Conservation (phyloP, 37 sponge, comb jelly and placozoan genomes). For the Geodia barretti region DNA sequence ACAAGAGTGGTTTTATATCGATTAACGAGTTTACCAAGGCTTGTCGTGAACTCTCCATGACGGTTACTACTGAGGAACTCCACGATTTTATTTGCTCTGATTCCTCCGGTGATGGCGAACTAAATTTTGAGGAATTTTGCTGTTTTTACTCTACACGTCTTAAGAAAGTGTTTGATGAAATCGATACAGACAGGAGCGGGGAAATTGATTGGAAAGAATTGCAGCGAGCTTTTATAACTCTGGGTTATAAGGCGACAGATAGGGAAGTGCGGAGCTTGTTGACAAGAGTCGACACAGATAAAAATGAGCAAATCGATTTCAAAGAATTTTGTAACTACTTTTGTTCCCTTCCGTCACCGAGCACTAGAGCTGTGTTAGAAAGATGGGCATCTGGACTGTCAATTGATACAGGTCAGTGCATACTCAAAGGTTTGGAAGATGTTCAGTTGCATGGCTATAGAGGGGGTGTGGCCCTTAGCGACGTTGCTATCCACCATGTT, state of each 20-base stretch:
- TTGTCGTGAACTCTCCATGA: constrained; percentile 48
- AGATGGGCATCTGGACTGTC: constrained; percentile 67
- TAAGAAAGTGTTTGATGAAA: constrained; percentile 30
- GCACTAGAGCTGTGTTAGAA: constrained; percentile 39
- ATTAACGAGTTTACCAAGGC: constrained; percentile 32
- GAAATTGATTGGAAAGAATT: constrained; percentile 46
- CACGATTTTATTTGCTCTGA: constrained; percentile 37
- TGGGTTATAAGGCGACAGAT: constrained; percentile 36
- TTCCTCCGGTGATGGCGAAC: constrained; percentile 30
- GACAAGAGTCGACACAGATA: constrained; percentile 54
- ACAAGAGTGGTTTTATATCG: constrained; percentile 49
- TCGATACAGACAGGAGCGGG: constrained; percentile 65
- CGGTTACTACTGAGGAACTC: constrained; percentile 28
- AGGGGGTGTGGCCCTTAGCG: background rate
- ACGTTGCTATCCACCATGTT: too few relatives aligned
- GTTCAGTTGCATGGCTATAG: background rate
- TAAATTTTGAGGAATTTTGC: constrained; percentile 61
- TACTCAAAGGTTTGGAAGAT: background rate
- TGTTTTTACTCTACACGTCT: constrained; percentile 30
- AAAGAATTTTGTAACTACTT: constrained; percentile 74
- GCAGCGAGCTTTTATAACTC: constrained; percentile 9
- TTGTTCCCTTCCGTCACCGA: constrained; percentile 56
- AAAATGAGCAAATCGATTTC: constrained; percentile 50
- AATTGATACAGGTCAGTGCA: constrained; percentile 44
- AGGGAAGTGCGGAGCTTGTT: constrained; percentile 50